Evolutionary conservation across 2,888 invertebrate genomes (phyloP).

Genomic region (Nowickia ferox): DNA sequence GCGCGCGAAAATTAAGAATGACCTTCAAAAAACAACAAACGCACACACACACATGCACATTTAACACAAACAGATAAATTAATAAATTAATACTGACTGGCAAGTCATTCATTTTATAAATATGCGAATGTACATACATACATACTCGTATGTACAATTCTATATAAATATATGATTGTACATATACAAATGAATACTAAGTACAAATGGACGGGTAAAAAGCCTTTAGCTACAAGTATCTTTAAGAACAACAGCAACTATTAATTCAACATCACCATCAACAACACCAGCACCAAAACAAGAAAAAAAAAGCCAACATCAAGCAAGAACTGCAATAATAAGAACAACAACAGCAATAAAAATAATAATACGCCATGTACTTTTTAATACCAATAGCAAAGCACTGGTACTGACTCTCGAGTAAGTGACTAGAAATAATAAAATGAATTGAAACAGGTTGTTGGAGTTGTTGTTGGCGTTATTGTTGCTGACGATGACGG

Average conservation of each 20-base stretch:
- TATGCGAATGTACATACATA: not conserved
- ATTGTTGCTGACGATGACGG: too few relatives aligned
- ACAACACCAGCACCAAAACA: constrained; percentile 16
- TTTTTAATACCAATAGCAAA: constrained; percentile 50
- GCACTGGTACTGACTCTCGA: constrained; percentile 30
- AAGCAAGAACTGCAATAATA: constrained; percentile 19
- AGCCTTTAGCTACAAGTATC: constrained; percentile 34
- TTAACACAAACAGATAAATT: too few relatives aligned
- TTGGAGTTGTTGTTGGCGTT: too few relatives aligned
- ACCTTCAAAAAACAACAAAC: too few relatives aligned
- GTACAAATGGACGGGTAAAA: too few relatives aligned
- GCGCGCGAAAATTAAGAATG: too few relatives aligned
- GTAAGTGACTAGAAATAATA: constrained; percentile 62
- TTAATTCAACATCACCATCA: constrained; percentile 36
- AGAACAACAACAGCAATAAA: constrained; percentile 31
- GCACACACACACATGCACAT: too few relatives aligned
- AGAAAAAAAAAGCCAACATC: constrained; percentile 25
- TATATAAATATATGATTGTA: too few relatives aligned
- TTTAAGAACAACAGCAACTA: constrained; percentile 52
- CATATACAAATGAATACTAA: too few relatives aligned
- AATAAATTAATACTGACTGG: not conserved
- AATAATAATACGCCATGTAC: constrained; percentile 47
- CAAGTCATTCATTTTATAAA: not conserved
- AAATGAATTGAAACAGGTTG: constrained; percentile 57
- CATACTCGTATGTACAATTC: too few relatives aligned